A percentile compares a stretch with the other conserved stretches of the same genome.
These are phyloP conservation scores for Dysdera silvatica DNA, from an alignment of 1,140 invertebrate genomes.

Conservation along the genomic window DNA sequence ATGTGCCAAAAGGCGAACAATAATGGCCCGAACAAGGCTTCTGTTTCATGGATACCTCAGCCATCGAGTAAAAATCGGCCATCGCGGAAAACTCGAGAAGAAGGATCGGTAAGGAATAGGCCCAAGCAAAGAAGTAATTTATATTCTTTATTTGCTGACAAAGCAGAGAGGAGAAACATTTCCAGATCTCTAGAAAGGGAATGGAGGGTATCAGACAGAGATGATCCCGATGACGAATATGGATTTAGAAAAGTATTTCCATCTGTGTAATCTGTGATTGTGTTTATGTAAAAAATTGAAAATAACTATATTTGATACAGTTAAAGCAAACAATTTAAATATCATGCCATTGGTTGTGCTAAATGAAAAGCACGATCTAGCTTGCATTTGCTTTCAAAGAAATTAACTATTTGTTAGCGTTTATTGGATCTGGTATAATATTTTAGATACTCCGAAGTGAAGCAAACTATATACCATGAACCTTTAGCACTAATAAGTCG, in stretches of 20 bases:
- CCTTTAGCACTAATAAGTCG: too few species aligned
- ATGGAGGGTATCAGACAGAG: slow-evolving; percentile 7
- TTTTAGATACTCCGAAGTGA: too few species aligned
- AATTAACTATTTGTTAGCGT: too few species aligned
- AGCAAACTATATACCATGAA: too few species aligned
- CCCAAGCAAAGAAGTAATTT: slow-evolving; percentile 34
- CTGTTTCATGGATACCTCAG: background rate
- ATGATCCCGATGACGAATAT: slow-evolving; percentile 31
- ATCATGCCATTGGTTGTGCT: too few species aligned
- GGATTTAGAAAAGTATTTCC: slow-evolving; percentile 29
- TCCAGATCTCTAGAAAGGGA: slow-evolving; percentile 31
- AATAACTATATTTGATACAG: too few species aligned
- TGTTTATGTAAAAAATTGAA: too few species aligned
- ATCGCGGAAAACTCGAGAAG: background rate
- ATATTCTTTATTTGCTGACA: slow-evolving; percentile 32
- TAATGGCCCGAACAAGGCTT: background rate
- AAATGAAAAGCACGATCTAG: too few species aligned
- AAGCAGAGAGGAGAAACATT: slow-evolving; percentile 29
- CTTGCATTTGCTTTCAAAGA: too few species aligned
- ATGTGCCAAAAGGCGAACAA: background rate
- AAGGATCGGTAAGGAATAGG: slow-evolving; percentile 6
- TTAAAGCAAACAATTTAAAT: too few species aligned
- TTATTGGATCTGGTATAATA: too few species aligned
- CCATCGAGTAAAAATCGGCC: background rate
- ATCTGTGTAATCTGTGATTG: too few species aligned